phyloP scores from a whole-genome alignment of 2,888 invertebrate genomes.

The Drosophila kanekoi region DNA sequence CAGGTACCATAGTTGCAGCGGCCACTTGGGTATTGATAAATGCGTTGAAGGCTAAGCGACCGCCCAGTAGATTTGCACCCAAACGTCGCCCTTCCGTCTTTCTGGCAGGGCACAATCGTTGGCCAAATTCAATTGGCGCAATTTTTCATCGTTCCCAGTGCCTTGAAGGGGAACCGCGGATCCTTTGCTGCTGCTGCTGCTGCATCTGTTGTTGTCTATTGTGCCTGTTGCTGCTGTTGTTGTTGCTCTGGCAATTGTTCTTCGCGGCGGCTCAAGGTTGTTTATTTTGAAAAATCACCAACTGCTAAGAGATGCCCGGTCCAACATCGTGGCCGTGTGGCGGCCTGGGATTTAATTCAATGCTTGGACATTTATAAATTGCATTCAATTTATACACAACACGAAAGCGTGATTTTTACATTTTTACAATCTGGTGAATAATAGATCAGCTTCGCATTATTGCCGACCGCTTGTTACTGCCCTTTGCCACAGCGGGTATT shows the following conservation, averaged over 20 bases:
- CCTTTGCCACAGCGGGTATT: slow-evolving; percentile 36
- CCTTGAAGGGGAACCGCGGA: slow-evolving; percentile 69
- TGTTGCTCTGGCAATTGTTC: slow-evolving; percentile 70
- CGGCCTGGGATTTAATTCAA: slow-evolving; percentile 79
- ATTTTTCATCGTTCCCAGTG: slow-evolving; percentile 78
- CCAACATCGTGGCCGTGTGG: slow-evolving; percentile 66
- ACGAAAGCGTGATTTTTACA: slow-evolving; percentile 82
- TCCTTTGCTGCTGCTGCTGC: slow-evolving; percentile 58
- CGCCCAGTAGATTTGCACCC: slow-evolving; percentile 78
- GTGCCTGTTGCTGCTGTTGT: slow-evolving; percentile 60
- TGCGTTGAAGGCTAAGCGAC: slow-evolving; percentile 82
- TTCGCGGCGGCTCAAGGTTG: slow-evolving; percentile 74
- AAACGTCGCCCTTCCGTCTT: slow-evolving; percentile 46
- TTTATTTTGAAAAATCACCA: slow-evolving; percentile 81
- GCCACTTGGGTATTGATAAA: slow-evolving; percentile 82
- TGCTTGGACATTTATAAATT: slow-evolving; percentile 84
- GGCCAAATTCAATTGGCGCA: slow-evolving; percentile 83
- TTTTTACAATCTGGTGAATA: slow-evolving; percentile 80
- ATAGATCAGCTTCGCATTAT: slow-evolving; percentile 76
- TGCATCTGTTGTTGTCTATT: slow-evolving; percentile 61
- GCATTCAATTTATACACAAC: slow-evolving; percentile 84
- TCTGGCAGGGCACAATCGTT: slow-evolving; percentile 66
- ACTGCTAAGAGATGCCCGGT: slow-evolving; percentile 38
- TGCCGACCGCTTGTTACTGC: slow-evolving; percentile 44
- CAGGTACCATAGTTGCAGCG: slow-evolving; percentile 32